phyloP scores from a whole-genome alignment of 2,797 vertebrate species.

The Cacajao melanocephalus region DNA sequence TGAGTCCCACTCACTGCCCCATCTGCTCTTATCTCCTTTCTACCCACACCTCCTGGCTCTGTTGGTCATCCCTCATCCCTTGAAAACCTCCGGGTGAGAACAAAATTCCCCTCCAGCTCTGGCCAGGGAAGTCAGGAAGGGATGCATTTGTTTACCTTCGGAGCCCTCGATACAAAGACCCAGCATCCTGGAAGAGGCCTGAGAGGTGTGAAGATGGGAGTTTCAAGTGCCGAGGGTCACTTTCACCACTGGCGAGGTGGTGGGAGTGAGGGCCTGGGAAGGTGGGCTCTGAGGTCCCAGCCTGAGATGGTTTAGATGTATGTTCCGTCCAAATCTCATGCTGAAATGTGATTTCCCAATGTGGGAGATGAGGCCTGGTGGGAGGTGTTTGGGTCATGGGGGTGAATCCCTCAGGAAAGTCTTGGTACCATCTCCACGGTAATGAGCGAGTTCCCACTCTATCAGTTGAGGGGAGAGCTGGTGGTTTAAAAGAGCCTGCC shows the following conservation, averaged over 20 bases:
- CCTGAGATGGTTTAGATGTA: neutral
- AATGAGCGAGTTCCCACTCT: too few species aligned
- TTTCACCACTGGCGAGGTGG: too few species aligned
- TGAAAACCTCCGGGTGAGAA: neutral
- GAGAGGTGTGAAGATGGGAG: too few species aligned
- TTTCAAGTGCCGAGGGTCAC: neutral
- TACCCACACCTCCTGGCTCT: neutral
- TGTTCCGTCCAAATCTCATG: neutral
- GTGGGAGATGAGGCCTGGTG: neutral
- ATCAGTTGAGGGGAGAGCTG: neutral
- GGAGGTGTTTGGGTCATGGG: neutral
- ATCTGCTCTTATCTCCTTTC: accelerated
- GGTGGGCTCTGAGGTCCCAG: neutral
- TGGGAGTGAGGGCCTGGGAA: neutral
- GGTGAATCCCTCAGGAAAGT: neutral
- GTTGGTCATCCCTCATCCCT: accelerated
- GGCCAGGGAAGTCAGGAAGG: neutral
- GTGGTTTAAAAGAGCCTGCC: neutral
- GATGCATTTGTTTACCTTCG: too few species aligned
- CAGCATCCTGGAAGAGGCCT: neutral
- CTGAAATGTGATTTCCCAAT: neutral
- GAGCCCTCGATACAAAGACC: neutral
- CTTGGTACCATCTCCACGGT: too few species aligned
- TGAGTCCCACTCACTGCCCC: neutral
- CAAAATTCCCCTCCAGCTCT: neutral